These are phyloP conservation scores for Clarias magur DNA, from an alignment of 2,113 vertebrate species.

Conservation along the genomic window DNA sequence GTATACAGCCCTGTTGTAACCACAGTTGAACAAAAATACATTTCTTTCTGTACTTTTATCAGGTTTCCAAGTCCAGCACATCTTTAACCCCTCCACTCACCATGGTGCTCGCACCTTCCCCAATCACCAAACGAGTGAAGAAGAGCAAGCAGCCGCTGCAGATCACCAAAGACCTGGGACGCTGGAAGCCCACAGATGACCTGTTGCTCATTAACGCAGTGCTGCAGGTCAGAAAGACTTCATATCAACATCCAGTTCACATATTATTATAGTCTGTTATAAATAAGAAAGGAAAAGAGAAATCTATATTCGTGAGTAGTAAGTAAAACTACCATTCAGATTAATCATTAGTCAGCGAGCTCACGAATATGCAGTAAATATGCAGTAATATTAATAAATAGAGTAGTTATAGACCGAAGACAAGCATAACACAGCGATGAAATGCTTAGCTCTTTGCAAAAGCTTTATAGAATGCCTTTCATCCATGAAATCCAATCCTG, in stretches of 20 bases:
- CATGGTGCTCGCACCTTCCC: conserved; percentile 76
- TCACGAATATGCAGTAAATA: too few relatives aligned
- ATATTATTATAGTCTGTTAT: not conserved
- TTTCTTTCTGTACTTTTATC: not conserved
- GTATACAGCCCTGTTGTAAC: not conserved
- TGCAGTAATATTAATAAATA: not conserved
- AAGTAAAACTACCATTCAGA: not conserved
- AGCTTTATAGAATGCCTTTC: too few relatives aligned
- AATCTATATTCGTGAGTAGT: too few relatives aligned
- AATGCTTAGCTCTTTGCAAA: too few relatives aligned
- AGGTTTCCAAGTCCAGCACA: conserved; percentile 84
- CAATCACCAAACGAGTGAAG: conserved; percentile 89
- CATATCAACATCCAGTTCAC: not conserved
- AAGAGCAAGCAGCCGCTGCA: conserved; percentile 93
- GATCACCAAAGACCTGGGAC: conserved; percentile 91
- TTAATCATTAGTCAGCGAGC: not conserved
- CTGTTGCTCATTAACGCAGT: conserved; percentile 92
- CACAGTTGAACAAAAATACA: not conserved
- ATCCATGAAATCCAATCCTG: too few relatives aligned
- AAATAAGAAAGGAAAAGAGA: too few relatives aligned
- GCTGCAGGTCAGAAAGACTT: conserved; percentile 77
- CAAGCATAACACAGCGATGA: too few relatives aligned
- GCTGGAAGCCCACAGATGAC: conserved; percentile 93
- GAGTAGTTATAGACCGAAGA: not conserved
- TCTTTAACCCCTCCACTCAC: conserved; percentile 79